Conservation (phyloP, 2,888 invertebrate genomes). For the Diarsia rubi region DNA sequence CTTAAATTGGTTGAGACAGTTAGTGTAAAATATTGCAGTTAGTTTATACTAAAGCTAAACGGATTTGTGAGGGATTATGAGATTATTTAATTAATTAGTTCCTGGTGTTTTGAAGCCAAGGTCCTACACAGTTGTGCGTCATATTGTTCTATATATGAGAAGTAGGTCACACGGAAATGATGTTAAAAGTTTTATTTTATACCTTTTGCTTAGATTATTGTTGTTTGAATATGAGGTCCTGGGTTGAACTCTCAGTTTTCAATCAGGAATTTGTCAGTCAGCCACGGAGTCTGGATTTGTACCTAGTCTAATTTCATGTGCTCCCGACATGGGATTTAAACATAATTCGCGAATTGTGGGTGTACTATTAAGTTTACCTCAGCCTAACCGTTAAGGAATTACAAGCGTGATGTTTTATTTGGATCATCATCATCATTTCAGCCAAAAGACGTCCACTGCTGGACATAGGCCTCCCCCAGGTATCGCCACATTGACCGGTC, state of each 20-base stretch:
- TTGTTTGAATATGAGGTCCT: neutral
- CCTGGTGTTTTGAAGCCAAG: constrained; percentile 44
- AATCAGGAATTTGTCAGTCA: neutral
- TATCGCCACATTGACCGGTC: too few species aligned
- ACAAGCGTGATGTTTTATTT: neutral
- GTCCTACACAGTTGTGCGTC: constrained; percentile 29
- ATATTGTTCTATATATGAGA: constrained; percentile 36
- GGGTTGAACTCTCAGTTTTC: neutral
- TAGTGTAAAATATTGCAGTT: constrained; percentile 67
- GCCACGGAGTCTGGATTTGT: neutral
- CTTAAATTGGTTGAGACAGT: constrained; percentile 51
- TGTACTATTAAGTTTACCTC: neutral
- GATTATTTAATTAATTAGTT: constrained; percentile 64
- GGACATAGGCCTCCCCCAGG: too few species aligned
- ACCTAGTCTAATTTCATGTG: neutral
- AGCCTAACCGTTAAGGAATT: neutral
- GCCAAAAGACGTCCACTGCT: too few species aligned
- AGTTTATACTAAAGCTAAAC: constrained; percentile 65
- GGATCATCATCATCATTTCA: too few species aligned
- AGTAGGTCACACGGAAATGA: constrained; percentile 36
- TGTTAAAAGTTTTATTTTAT: neutral
- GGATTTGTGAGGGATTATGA: constrained; percentile 65
- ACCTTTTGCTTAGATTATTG: constrained; percentile 18
- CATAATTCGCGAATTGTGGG: neutral
- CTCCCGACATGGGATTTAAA: neutral